Base-by-base conservation (phyloP, 2,797 vertebrate genomes). In the Danio jaintianensis region DNA sequence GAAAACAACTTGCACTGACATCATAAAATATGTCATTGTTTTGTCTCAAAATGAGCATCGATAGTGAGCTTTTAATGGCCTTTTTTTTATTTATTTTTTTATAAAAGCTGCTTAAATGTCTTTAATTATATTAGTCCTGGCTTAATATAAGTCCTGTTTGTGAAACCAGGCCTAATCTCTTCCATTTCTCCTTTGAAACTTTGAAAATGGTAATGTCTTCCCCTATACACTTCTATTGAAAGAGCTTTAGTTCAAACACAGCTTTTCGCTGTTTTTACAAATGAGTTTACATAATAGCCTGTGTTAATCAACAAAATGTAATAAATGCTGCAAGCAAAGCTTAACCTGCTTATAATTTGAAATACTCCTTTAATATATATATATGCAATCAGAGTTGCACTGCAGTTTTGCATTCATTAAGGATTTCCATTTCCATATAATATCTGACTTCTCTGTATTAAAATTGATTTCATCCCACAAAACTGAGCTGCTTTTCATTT, bases 401-500 rank as follows among this genome's bases (percentile, higher is more conserved):
- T 0, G 16, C 47, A 50, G n/a, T 20, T 47, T 75, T 0, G 12
- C 11, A 22, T 38, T 43, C 20, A 76, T 64, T 76, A 29, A 12
- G 16, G 9, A 43, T 66, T 66, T 45, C 9, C 38, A 38, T 12
- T 38, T 53, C 62, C 43, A 29, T 76, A 66, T 53, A 66, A 9
- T 29, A 40, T 18, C 20, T 56, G 62, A 66, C 50, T 59, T 58
- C 22, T 47, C 63, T 47, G 52, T 40, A 78, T 58, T 68, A 68
- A 48, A 78, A 78, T 15, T 6, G 63, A 45, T 48, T 68, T 53
- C 7, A 59, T 68, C 52, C 22, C 16, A 48, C 22, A 78, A 68
- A 68, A 13, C 5, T 12, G 5, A 15, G 50, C 40, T 36, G 20
- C 38, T 6, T 68, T 77, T 10, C 4, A 12, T 45, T 1, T 10